Evolutionary conservation across 2,797 vertebrate species (phyloP), one percentile per base, ranked within the genome.

Genomic region (Propithecus perrieri): DNA sequence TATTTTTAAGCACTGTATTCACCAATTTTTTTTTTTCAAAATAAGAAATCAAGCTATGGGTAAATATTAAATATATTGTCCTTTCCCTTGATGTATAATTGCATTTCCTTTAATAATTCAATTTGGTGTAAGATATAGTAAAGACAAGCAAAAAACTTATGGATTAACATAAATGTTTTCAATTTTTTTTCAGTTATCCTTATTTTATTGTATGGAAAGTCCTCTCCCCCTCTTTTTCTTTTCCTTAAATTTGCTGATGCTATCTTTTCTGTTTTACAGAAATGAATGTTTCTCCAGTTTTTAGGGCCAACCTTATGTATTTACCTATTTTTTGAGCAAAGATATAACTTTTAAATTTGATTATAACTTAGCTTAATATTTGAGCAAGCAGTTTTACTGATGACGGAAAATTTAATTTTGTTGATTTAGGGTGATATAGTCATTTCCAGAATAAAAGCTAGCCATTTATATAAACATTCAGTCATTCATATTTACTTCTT

Each of bases 391-490:
- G 18, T 80, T 81, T 94, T 85, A 30, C 10, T 33, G 38, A 85
- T 65, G n/a, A 67, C 50, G 11, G 14, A 94, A 95, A 71, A 76
- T 17, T 86, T 81, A 71, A 50, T 92, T 92, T 94, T 89, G 14
- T n/a, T 14, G 12, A 78, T 65, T 95, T 59, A 72, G 53, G 38
- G 7, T n/a, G 76, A 89, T 53, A 74, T n/a, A 63, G 15, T 80
- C 8, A 85, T 76, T 95, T 94, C 43, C 83, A 57, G 63, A 89
- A 89, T 81, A 88, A 85, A 91, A 18, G 8, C 38, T 75, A 91
- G 12, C 1, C 13, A 72, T 78, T 75, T 24, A 71, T 46, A 17
- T 46, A 53, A 63, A 85, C 48, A 59, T 84, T 59, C 12, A 41
- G 22, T 63, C 28, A 38, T 30, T 72, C 28, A 20, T 24, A 28